phyloP scores from a whole-genome alignment of 92 coral and sea anemone species.

The Meandrina meandrites region DNA sequence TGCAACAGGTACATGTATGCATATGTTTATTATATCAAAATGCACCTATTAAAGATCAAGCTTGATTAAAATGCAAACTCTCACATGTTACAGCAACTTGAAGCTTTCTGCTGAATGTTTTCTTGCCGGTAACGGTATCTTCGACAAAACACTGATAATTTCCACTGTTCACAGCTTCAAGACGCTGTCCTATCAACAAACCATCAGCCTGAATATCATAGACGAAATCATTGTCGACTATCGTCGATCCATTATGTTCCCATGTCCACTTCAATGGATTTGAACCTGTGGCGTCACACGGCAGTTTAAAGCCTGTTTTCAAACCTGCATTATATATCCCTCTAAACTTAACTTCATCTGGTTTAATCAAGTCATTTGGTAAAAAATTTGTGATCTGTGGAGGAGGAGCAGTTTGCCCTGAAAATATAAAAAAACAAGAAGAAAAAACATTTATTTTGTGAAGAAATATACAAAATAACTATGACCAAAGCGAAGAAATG shows the following conservation, averaged over 20 bases:
- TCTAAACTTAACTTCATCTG: conserved; percentile 24
- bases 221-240: neutral
- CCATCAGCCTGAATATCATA: neutral
- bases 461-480: neutral
- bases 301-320: neutral
- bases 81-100: conserved; percentile 46
- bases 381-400: conserved; percentile 2
- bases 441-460: too few relatives aligned
- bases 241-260: neutral
- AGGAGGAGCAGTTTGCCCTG: conserved; percentile 10
- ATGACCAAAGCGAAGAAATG: too few relatives aligned
- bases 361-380: neutral
- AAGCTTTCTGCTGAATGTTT: conserved; percentile 63
- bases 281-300: conserved; percentile 4
- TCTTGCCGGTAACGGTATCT: neutral
- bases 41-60: neutral
- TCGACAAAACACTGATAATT: conserved; percentile 61
- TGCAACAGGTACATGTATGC: too few relatives aligned
- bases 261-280: neutral
- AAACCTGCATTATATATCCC: neutral
- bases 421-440: neutral
- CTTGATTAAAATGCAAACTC: neutral
- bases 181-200: neutral
- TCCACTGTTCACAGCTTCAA: conserved; percentile 24
- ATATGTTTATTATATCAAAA: too few relatives aligned